phyloP scores from a whole-genome alignment of 1,140 invertebrate genomes.

The Penaeus japonicus region DNA sequence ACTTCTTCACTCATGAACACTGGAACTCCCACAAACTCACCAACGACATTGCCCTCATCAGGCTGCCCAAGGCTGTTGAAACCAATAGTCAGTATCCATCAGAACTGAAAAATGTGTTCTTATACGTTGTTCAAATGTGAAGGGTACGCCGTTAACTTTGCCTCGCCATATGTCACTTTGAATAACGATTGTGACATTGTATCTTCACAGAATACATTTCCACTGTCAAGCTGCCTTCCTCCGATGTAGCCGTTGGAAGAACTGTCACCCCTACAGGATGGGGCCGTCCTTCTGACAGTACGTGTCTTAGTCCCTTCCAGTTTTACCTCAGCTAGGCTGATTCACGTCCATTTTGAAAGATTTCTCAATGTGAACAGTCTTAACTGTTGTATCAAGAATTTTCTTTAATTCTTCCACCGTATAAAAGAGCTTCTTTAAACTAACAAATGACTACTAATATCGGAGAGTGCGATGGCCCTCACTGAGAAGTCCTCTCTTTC shows the following conservation, averaged over 20 bases:
- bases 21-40: slow-evolving; percentile 64
- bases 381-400: too few relatives aligned
- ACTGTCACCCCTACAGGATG: slow-evolving; percentile 63
- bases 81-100: slow-evolving; percentile 64
- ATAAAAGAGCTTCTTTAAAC: too few relatives aligned
- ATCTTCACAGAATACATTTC: slow-evolving; percentile 40
- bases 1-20: slow-evolving; percentile 66
- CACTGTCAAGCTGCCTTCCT: slow-evolving; percentile 56
- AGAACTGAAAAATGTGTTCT: too few relatives aligned
- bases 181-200: neutral
- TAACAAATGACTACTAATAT: too few relatives aligned
- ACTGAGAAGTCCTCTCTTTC: neutral
- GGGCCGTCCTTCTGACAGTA: slow-evolving; percentile 59
- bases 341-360: too few relatives aligned
- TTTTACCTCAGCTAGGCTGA: too few relatives aligned
- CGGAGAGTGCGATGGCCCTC: too few relatives aligned
- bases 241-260: neutral
- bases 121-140: too few relatives aligned
- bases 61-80: slow-evolving; percentile 65
- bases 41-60: slow-evolving; percentile 70
- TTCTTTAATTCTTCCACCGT: too few relatives aligned
- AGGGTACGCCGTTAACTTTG: too few relatives aligned
- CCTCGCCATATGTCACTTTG: too few relatives aligned
- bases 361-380: too few relatives aligned
- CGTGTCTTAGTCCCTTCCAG: neutral